Evolutionary conservation across 2,888 invertebrate species (phyloP).

Genomic region (Parthenolecanium corni): DNA sequence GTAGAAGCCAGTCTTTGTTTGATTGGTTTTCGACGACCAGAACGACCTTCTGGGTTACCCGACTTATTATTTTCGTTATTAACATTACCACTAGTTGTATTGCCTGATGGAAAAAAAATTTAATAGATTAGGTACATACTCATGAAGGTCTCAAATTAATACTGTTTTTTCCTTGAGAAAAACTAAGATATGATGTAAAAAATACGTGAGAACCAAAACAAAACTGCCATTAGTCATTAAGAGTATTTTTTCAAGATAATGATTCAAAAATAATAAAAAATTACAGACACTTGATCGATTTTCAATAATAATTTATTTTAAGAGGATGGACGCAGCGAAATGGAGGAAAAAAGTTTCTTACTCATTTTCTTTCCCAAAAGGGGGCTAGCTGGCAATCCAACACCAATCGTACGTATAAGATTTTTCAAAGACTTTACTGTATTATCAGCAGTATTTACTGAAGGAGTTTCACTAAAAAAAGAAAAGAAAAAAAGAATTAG

Average conservation of each 20-base stretch:
- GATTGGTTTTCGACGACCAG: conserved; percentile 10
- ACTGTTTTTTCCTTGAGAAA: no score
- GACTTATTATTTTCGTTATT: not conserved
- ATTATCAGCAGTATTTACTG: conserved; percentile 44
- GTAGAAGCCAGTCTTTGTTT: conserved; percentile 15
- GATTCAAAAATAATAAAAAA: no score
- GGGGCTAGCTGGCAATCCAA: conserved; percentile 52
- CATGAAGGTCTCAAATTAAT: no score
- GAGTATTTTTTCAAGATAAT: no score
- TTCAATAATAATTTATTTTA: not conserved
- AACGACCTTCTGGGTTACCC: conserved; percentile 2
- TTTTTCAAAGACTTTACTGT: conserved; percentile 67
- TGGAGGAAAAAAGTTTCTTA: not conserved
- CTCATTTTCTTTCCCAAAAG: conserved; percentile 55
- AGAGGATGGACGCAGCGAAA: not conserved
- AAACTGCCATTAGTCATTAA: no score
- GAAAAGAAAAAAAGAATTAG: conserved; percentile 15
- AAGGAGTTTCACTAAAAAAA: conserved; percentile 41
- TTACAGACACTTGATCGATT: not conserved
- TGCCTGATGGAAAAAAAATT: not conserved
- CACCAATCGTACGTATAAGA: conserved; percentile 67
- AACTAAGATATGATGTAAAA: no score
- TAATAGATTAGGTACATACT: not conserved
- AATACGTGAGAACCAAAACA: no score
- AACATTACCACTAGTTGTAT: not conserved